Base-by-base conservation (phyloP, 1,140 invertebrate species). In the Meloidogyne chitwoodi region DNA sequence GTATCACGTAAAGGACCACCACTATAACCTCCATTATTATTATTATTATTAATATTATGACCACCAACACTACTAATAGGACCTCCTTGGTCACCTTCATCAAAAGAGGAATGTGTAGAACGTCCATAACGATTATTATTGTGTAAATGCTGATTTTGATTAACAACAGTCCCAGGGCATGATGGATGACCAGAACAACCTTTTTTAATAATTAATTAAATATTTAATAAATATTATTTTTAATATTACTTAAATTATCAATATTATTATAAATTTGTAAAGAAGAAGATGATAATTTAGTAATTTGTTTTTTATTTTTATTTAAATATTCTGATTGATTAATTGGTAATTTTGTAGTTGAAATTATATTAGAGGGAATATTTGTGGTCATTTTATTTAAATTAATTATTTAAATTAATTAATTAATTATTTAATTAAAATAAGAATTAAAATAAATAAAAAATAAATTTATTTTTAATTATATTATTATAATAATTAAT, bases 91-190 rank as follows among this genome's bases (percentile, higher is more conserved):
- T 34, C 41, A 10, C 34, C 26, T 41, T 72, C 70, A 63, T 75
- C 74, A 62, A 77, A 70, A n/a, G 75, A 77, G 26, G 67, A 74
- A 24, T 77, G 73, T 27, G 75, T 11, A 12, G 75, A 77, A 64
- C 73, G 73, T 66, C 64, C 64, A 34, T 19, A 6, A 48, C 19
- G 14, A 19, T 19, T 48, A 19, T 19, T 48, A 4, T 1, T 70
- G 65, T 31, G 63, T 16, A 10, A 27, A 62, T n/a, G 75, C 5
- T 41, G 27, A 56, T 38, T 75, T 63, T 26, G 72, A 22, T 22
- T 22, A 74, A 19, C n/a, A 29, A 14, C 8, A 19, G 26, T 10
- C 14, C 48, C 72, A 1, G 41, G 26, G 12, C 75, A 77, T 1
- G 75, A 11, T 29, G 70, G 29, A 22, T 72, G 70, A 12, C 70